phyloP scores from a whole-genome alignment of 1,140 invertebrate genomes.

The Drosophila hydei region DNA sequence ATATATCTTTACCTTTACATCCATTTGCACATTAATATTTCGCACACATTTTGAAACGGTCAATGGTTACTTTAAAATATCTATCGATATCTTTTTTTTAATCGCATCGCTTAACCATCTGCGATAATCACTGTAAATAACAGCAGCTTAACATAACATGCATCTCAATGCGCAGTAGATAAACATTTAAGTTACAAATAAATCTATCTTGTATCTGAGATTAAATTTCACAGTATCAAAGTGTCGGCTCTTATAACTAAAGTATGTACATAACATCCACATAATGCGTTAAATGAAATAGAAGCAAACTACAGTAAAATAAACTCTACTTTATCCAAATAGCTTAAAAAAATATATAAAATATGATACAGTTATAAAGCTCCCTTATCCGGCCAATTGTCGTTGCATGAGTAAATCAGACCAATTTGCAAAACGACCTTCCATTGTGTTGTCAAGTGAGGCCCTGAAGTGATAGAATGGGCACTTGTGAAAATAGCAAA shows the following conservation, averaged over 20 bases:
- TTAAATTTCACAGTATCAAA: conserved; percentile 9
- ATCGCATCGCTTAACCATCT: too few species aligned
- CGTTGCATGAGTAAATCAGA: conserved; percentile 5
- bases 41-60: too few species aligned
- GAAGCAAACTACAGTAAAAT: background rate
- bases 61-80: background rate
- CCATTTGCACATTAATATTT: too few species aligned
- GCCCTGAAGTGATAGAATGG: conserved; percentile 22
- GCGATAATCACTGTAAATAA: background rate
- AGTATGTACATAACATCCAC: background rate
- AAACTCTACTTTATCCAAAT: background rate
- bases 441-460: conserved; percentile 29
- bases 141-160: conserved; percentile 5
- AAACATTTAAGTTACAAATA: background rate
- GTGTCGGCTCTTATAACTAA: conserved; percentile 26
- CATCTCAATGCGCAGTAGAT: background rate
- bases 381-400: background rate
- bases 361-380: background rate
- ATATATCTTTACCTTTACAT: too few species aligned
- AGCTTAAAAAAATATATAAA: background rate
- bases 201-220: background rate
- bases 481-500: conserved; percentile 31
- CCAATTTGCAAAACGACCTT: conserved; percentile 29
- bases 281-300: too few species aligned
- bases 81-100: too few species aligned